phyloP scores from a whole-genome alignment of 2,888 invertebrate genomes.

The Siphonodentalium dalli region DNA sequence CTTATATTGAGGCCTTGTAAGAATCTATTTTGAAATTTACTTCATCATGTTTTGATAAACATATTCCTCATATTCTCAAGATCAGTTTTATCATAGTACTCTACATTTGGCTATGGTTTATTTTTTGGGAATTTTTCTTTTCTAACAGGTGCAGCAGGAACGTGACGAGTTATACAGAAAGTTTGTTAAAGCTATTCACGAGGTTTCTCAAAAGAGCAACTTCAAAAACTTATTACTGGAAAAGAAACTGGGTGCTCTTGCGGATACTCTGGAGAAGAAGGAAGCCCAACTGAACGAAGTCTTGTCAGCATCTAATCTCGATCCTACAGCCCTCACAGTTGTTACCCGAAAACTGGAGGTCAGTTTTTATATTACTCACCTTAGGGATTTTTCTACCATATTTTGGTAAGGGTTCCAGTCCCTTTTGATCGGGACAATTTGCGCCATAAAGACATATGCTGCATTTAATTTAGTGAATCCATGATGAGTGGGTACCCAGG shows the following conservation, averaged over 20 bases:
- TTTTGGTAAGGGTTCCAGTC: too few relatives aligned
- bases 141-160: constrained; percentile 72
- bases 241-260: constrained; percentile 75
- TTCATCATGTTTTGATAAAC: too few relatives aligned
- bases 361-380: constrained; percentile 19
- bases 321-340: constrained; percentile 68
- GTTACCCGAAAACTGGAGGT: constrained; percentile 72
- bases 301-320: constrained; percentile 70
- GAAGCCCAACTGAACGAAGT: constrained; percentile 76
- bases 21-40: too few relatives aligned
- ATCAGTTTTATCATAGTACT: too few relatives aligned
- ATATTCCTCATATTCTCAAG: too few relatives aligned
- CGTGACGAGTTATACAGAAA: constrained; percentile 79
- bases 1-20: too few relatives aligned
- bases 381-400: too few relatives aligned
- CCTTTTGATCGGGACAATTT: too few relatives aligned
- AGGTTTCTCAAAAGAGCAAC: constrained; percentile 86
- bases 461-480: too few relatives aligned
- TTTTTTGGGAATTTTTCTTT: neutral
- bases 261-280: constrained; percentile 74
- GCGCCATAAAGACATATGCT: too few relatives aligned
- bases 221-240: constrained; percentile 83
- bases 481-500: too few relatives aligned
- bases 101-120: neutral
- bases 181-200: constrained; percentile 83